Conservation (phyloP, 1,140 invertebrate species). For the Odontomachus brunneus region DNA sequence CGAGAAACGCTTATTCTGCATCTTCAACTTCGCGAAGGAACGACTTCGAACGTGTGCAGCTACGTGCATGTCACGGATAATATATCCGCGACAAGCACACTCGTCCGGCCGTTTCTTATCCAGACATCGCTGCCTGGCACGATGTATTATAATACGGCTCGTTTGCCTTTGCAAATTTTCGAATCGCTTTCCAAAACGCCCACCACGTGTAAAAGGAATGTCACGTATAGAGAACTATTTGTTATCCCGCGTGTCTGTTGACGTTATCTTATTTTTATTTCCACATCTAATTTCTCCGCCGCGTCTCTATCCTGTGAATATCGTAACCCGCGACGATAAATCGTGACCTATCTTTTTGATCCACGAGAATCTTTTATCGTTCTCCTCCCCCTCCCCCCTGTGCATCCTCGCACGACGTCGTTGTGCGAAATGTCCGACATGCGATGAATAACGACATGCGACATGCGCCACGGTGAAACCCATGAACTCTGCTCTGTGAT, state of each 20-base stretch:
- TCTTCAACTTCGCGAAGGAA: too few relatives aligned
- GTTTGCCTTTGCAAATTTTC: slow-evolving; percentile 19
- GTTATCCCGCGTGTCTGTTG: too few relatives aligned
- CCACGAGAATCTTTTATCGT: background rate
- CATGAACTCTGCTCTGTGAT: background rate
- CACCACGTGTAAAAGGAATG: too few relatives aligned
- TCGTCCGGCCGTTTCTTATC: slow-evolving; percentile 11
- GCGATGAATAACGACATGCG: slow-evolving; percentile 1
- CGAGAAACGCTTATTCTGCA: background rate
- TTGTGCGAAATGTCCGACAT: background rate
- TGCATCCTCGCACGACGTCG: background rate
- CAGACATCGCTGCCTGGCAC: background rate
- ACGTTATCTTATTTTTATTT: too few relatives aligned
- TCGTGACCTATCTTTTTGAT: background rate
- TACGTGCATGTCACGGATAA: background rate
- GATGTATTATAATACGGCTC: background rate
- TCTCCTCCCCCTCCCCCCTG: too few relatives aligned
- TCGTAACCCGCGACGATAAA: background rate
- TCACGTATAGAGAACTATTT: too few relatives aligned
- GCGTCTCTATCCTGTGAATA: background rate
- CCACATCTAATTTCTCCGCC: too few relatives aligned
- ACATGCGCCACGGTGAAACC: background rate
- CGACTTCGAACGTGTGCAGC: background rate
- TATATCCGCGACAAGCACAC: slow-evolving; percentile 5
- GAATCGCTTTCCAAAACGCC: background rate